Evolutionary conservation across 2,888 invertebrate genomes (phyloP).

Genomic region (Callinectes sapidus): DNA sequence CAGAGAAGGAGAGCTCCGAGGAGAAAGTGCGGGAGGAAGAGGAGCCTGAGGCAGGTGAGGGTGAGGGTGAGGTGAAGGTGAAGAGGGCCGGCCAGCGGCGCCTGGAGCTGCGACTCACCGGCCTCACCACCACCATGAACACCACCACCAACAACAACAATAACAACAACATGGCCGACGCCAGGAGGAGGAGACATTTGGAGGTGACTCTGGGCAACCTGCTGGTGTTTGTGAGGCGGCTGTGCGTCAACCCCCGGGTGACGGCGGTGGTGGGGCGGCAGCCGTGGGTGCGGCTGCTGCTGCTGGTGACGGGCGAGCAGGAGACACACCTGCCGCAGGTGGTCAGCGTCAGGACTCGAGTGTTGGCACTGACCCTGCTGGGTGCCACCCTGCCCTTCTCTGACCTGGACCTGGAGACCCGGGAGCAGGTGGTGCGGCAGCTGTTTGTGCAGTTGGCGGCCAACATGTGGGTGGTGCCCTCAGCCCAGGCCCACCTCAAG

Average conservation of each 20-base stretch:
- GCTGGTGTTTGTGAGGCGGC: constrained; percentile 79
- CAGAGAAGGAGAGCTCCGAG: neutral
- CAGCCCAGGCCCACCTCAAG: constrained; percentile 74
- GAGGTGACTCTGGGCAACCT: constrained; percentile 78
- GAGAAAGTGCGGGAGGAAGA: constrained; percentile 7
- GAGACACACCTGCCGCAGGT: constrained; percentile 75
- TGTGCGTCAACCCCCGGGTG: constrained; percentile 77
- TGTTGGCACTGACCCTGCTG: constrained; percentile 79
- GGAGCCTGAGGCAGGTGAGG: constrained; percentile 43
- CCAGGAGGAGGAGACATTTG: constrained; percentile 74
- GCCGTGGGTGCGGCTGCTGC: constrained; percentile 79
- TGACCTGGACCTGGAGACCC: constrained; percentile 76
- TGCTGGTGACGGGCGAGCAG: constrained; percentile 76
- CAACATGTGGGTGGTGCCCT: constrained; percentile 79
- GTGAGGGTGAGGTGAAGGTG: constrained; percentile 41
- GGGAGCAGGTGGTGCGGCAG: constrained; percentile 78
- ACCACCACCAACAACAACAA: constrained; percentile 32
- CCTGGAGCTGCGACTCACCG: constrained; percentile 54
- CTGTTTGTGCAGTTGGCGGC: constrained; percentile 79
- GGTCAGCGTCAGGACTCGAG: constrained; percentile 78
- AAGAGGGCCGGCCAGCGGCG: constrained; percentile 54
- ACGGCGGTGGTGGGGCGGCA: constrained; percentile 78
- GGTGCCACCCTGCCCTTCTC: constrained; percentile 78
- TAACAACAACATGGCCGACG: constrained; percentile 46
- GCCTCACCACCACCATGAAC: constrained; percentile 39